Base-by-base conservation (phyloP, 2,888 invertebrate genomes). In the Dasysyrphus tricinctus region DNA sequence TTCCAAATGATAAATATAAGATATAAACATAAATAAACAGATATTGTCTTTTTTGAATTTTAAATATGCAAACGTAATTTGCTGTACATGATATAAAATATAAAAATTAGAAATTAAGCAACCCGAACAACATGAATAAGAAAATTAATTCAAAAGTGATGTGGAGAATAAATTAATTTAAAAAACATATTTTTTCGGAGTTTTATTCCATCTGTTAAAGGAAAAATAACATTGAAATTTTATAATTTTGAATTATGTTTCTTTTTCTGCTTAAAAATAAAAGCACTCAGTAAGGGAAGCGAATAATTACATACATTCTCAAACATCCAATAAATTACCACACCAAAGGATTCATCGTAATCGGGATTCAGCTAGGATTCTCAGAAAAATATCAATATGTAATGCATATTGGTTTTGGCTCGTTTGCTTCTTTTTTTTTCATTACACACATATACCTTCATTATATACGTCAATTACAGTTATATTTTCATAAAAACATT, bases 1-100 rank as follows among this genome's bases (percentile, higher is more conserved):
- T 82, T 87, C 67, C 79, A 87, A 72, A 82, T 82, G 82, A 82
- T 82, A 82, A 69, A 56, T 56, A 61, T 79, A 72, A 80, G 59
- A 76, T 51, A 61, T 39, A 73, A 57, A 34, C 57, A 70, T 61
- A 47, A 56, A 44, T 73, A 61, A 42, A 57, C 49, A 72, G 47
- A 81, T 75, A 79, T 87, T 82, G 78, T 82, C 82, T 72, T 78
- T 61, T 82, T 87, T 75, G 56, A 87, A 78, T 79, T 82, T 87
- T 54, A 82, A 82, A 87, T 82, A 87, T 83, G 82, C 86, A 82
- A 82, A 76, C 61, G 63, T 74, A 75, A 85, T 29, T 81, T 86
- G 81, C 81, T 86, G 85, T 86, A 86, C 73, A 85, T 81, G 85
- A 74, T 70, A 74, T 69, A 70, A 74, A 70, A 74, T 51, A 70